These are phyloP conservation scores for Peromyscus aztecus DNA, from an alignment of 2,797 vertebrate genomes.

Conservation along the genomic window DNA sequence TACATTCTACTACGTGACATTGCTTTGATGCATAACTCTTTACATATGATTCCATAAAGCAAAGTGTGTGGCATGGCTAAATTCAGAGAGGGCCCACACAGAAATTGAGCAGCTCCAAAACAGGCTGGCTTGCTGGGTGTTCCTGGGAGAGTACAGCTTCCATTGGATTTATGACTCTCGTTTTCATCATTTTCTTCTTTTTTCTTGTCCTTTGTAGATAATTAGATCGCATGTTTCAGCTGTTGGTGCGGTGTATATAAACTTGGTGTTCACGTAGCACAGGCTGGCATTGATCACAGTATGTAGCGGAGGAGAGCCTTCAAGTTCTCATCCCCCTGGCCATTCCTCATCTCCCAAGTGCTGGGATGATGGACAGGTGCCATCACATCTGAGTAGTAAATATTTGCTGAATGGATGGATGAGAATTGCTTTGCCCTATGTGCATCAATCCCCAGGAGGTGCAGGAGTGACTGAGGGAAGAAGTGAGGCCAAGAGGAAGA, in stretches of 20 bases:
- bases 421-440: neutral
- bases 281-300: neutral
- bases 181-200: constrained; percentile 54
- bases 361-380: neutral
- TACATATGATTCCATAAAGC: neutral
- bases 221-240: neutral
- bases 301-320: neutral
- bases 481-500: neutral
- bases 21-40: constrained; percentile 66
- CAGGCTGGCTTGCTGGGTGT: constrained; percentile 12
- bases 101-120: neutral
- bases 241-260: neutral
- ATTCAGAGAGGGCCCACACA: constrained; percentile 38
- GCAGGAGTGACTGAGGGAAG: neutral
- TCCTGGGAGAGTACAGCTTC: constrained; percentile 2
- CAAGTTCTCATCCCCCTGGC: neutral
- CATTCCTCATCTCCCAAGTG: neutral
- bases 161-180: constrained; percentile 34
- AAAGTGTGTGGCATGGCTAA: neutral
- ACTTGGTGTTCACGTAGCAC: neutral
- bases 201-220: constrained; percentile 28
- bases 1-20: neutral
- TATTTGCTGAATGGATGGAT: constrained; percentile 29
- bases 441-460: neutral
- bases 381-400: neutral